Evolutionary conservation across 2,113 vertebrate species (phyloP).

Genomic region (Antechinus stuartii): DNA sequence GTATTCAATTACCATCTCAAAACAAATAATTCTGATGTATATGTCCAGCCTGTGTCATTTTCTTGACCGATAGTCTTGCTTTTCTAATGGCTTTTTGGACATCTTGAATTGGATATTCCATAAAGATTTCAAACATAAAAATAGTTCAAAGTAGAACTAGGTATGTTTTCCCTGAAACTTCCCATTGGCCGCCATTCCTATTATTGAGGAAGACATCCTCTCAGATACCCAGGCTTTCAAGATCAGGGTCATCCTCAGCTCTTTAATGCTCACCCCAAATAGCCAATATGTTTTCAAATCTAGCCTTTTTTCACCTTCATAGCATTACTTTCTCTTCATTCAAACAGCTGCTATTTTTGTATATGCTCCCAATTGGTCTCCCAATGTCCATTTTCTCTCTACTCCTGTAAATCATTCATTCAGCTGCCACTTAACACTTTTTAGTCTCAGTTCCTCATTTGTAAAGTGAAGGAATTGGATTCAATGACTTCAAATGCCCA

Average conservation of each 20-base stretch:
- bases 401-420: not conserved
- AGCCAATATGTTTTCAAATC: not conserved
- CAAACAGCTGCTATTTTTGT: not conserved
- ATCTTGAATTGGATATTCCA: not conserved
- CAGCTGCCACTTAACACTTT: not conserved
- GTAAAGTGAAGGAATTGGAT: not conserved
- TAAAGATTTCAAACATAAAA: not conserved
- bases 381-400: not conserved
- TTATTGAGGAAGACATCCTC: not conserved
- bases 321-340: not conserved
- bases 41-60: not conserved
- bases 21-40: not conserved
- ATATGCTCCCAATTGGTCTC: not conserved
- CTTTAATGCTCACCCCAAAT: not conserved
- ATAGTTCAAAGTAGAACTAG: not conserved
- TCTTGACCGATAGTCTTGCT: not conserved
- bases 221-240: not conserved
- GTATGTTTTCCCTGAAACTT: not conserved
- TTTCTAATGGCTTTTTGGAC: not conserved
- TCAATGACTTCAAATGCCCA: not conserved
- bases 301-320: not conserved
- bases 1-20: not conserved
- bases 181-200: not conserved
- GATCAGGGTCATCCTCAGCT: not conserved
- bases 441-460: not conserved